Conservation (phyloP, 2,797 vertebrate genomes). For the Chelonia mydas region DNA sequence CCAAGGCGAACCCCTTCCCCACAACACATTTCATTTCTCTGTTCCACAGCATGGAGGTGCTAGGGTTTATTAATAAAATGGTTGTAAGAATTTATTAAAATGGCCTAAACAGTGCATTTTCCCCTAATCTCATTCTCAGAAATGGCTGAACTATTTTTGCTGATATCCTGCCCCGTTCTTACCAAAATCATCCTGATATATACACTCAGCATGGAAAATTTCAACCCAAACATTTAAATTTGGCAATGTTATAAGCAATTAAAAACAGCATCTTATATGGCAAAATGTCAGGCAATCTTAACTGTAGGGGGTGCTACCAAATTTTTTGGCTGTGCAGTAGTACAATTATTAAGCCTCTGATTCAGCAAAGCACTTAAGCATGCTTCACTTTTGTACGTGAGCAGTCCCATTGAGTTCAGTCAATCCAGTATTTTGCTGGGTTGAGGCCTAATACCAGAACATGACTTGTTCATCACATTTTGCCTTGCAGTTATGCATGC, state of each 20-base stretch:
- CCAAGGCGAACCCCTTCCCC: background rate
- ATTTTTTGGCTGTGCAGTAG: background rate
- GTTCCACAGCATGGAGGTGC: background rate
- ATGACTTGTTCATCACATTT: background rate
- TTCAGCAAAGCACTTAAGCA: background rate
- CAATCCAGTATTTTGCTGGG: background rate
- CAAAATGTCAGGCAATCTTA: background rate
- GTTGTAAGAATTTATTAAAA: background rate
- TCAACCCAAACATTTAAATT: background rate
- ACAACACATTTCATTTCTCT: accelerated
- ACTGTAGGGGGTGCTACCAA: background rate
- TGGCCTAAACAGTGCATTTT: background rate
- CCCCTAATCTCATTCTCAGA: accelerated
- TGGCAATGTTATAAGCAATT: background rate
- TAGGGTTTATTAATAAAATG: background rate
- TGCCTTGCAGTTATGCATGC: background rate
- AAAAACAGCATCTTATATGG: accelerated
- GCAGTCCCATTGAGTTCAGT: background rate
- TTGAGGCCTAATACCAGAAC: background rate
- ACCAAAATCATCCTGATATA: background rate
- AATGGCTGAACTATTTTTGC: background rate
- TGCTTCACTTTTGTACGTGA: background rate
- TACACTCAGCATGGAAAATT: background rate
- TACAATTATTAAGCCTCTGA: background rate
- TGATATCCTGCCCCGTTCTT: background rate